Evolutionary conservation across 2,888 invertebrate genomes (phyloP).

Genomic region (Acleris cristana): DNA sequence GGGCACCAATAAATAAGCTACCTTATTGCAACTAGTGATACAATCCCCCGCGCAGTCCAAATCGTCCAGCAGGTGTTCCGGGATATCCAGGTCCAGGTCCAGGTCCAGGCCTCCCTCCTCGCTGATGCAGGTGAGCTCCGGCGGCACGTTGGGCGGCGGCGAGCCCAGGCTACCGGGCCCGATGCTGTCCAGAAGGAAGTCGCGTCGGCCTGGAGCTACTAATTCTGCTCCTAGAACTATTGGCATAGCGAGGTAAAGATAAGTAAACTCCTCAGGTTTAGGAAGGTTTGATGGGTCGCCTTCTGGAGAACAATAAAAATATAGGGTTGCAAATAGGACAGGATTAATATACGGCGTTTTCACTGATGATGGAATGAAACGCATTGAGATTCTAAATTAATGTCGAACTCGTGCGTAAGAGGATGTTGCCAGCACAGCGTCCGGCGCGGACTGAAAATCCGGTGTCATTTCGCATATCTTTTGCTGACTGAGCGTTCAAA

Average conservation of each 20-base stretch:
- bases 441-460: no score
- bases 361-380: no score
- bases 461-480: no score
- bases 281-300: no score
- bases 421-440: no score
- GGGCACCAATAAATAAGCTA: slow-evolving; percentile 41
- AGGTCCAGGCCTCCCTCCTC: slow-evolving; percentile 93
- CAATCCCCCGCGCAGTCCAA: slow-evolving; percentile 92
- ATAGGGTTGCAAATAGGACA: no score
- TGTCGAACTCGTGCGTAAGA: no score
- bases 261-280: no score
- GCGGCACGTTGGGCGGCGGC: slow-evolving; percentile 81
- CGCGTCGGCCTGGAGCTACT: slow-evolving; percentile 73
- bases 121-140: slow-evolving; percentile 92
- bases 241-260: not conserved
- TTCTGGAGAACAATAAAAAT: no score
- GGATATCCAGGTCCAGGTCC: slow-evolving; percentile 87
- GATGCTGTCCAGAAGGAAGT: slow-evolving; percentile 70
- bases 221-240: slow-evolving; percentile 79
- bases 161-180: slow-evolving; percentile 75
- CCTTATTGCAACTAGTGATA: slow-evolving; percentile 93
- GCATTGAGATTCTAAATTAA: no score
- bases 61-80: slow-evolving; percentile 90
- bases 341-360: no score
- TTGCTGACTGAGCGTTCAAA: no score